Percentiles rank a stretch among this genome's conserved stretches.
Evolutionary conservation across 1,140 invertebrate genomes (phyloP).

Genomic region (Drosophila hydei): DNA sequence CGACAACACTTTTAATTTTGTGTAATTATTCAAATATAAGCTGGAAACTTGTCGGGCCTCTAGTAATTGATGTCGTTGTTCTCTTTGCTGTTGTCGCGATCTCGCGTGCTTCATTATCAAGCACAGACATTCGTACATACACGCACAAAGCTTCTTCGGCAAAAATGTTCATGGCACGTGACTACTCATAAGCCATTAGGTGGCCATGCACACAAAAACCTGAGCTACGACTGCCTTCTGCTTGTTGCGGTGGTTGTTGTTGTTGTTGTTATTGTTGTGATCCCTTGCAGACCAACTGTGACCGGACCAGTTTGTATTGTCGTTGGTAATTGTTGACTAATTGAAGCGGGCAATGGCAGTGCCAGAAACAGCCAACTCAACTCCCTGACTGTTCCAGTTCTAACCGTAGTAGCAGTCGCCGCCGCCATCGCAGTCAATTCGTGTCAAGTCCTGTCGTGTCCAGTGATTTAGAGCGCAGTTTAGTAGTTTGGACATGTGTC

Average conservation of each 20-base stretch:
- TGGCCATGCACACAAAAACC: constrained; percentile 29
- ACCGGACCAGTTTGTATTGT: constrained; percentile 61
- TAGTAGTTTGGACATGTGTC: constrained; percentile 79
- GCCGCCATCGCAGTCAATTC: constrained; percentile 36
- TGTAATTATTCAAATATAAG: constrained; percentile 70
- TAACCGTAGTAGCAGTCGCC: constrained; percentile 2
- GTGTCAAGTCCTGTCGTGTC: constrained; percentile 49
- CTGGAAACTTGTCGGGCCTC: constrained; percentile 45
- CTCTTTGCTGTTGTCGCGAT: constrained; percentile 22
- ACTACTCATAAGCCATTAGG: constrained; percentile 80
- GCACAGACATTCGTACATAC: constrained; percentile 10
- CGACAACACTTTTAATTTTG: constrained; percentile 56
- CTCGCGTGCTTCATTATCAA: constrained; percentile 46
- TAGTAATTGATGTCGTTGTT: constrained; percentile 12
- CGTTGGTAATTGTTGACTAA: constrained; percentile 78
- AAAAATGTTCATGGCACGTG: constrained; percentile 57
- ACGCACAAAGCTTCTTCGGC: constrained; percentile 14
- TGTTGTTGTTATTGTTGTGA: constrained; percentile 12
- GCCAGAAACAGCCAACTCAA: constrained; percentile 5
- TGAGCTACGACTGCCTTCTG: constrained; percentile 25
- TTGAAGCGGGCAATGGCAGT: constrained; percentile 56
- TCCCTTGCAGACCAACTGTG: constrained; percentile 28
- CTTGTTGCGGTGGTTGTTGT: constrained; percentile 2
- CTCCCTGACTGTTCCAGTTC: constrained; percentile 3
- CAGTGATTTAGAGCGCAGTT: constrained; percentile 76